Base-by-base conservation (phyloP, 2,888 invertebrate genomes). In the Esperia sulphurella region DNA sequence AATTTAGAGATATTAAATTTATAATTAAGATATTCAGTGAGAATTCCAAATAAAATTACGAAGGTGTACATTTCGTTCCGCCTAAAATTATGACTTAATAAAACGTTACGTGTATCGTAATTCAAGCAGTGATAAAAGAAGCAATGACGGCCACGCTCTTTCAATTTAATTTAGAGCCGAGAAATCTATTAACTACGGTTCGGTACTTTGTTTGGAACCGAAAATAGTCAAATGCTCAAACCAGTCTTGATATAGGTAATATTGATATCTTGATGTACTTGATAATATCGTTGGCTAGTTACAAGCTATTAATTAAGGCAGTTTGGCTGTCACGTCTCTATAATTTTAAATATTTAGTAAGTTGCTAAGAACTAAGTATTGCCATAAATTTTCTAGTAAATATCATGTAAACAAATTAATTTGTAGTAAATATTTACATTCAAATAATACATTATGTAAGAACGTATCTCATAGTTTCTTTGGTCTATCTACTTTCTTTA, bases 81-180 rank as follows among this genome's bases (percentile, higher is more conserved):
- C 69, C 61, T 55, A 62, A 82, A 82, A 69, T 83, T 79, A 87
- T 80, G 75, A 75, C 81, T 79, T 80, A 71, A 83, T 85, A 82
- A 79, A 84, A 83, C 60, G 62, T 65, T 65, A 76, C 64, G 60
- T 66, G 58, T 57, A 58, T 62, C 78, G 71, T 86, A 82, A 73
- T 68, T 84, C 77, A 82, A 58, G 54, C 46, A 51, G 64, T 74
- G 68, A 75, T 80, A 82, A 85, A 80, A 71, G 79, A 68, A 68
- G 63, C 64, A 62, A 67, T 71, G 77, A 79, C 77, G 67, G 65
- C 55, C 56, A 60, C 61, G 57, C 61, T 63, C 55, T 54, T 53
- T 58, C 64, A 63, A 63, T 71, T 65, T 64, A 61, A 66, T 71
- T 71, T 71, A 71, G 55, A 61, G 70, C 66, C 72, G 68, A 73